phyloP scores from a whole-genome alignment of 2,113 vertebrate species.

The Pitta sordida region DNA sequence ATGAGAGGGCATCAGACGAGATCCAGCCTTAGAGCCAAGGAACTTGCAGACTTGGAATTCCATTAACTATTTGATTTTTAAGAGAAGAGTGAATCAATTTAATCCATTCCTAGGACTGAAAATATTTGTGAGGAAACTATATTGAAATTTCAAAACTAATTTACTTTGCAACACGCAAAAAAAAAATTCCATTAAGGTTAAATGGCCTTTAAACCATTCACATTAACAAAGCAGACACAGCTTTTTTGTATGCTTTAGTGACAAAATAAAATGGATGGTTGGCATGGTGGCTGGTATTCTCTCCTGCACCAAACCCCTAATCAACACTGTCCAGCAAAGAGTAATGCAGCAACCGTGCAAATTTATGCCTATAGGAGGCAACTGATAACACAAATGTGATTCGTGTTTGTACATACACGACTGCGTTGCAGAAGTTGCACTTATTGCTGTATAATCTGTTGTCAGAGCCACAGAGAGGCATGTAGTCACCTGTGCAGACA shows the following conservation, averaged over 20 bases:
- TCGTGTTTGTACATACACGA: neutral
- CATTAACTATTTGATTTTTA: neutral
- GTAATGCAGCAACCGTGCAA: neutral
- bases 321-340: neutral
- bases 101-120: neutral
- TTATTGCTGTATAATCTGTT: conserved; percentile 51
- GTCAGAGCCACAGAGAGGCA: conserved; percentile 70
- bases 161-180: neutral
- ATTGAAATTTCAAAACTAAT: neutral
- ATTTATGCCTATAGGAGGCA: neutral
- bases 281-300: neutral
- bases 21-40: neutral
- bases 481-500: neutral
- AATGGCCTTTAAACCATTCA: neutral
- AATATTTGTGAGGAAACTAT: neutral
- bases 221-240: neutral
- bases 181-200: neutral
- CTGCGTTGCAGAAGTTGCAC: conserved; percentile 42
- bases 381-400: neutral
- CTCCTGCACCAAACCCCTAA: neutral
- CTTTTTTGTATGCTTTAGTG: neutral
- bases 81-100: neutral
- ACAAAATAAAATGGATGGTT: neutral
- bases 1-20: neutral
- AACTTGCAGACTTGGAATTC: neutral